A percentile compares a stretch with the other conserved stretches of the same genome.
phyloP scores from a whole-genome alignment of 1,140 invertebrate genomes.

The Diorhabda sublineata region DNA sequence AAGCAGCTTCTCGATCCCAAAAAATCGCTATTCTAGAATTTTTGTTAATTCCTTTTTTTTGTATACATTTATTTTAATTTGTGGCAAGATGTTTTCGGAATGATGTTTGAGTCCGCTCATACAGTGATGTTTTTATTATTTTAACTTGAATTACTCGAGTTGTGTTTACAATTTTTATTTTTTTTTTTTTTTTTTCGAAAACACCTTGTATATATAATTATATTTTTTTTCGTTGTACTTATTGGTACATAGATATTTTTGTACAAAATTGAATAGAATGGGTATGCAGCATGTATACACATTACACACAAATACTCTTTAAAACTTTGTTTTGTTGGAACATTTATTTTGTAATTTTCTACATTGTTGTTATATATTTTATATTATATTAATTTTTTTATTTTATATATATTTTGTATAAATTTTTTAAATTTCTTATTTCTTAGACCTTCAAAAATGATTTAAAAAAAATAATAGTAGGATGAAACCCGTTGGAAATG shows the following conservation, averaged over 20 bases:
- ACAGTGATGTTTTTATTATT: not conserved
- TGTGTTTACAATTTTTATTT: not conserved
- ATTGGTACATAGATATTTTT: not conserved
- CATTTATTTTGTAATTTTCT: conserved; percentile 2
- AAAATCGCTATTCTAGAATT: conserved; percentile 13
- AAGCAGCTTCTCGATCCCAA: not conserved
- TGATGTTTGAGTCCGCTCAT: not conserved
- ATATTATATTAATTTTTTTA: not conserved
- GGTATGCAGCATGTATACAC: not conserved
- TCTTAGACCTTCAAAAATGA: too few relatives aligned
- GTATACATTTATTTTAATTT: conserved; percentile 14
- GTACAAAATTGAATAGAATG: not conserved
- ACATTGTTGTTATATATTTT: conserved; percentile 8
- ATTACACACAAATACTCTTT: conserved; percentile 7
- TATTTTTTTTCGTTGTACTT: not conserved
- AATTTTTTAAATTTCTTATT: too few relatives aligned
- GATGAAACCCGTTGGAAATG: too few relatives aligned
- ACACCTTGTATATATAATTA: conserved; percentile 1
- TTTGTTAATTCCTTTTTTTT: conserved; percentile 15
- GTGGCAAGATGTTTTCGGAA: not conserved
- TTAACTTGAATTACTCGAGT: not conserved
- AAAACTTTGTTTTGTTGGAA: not conserved
- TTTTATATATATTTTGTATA: not conserved
- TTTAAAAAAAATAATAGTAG: too few relatives aligned
- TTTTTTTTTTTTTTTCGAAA: not conserved